These are phyloP conservation scores for Agapetus fuscipes DNA, from an alignment of 2,888 invertebrate species.

Conservation along the genomic window DNA sequence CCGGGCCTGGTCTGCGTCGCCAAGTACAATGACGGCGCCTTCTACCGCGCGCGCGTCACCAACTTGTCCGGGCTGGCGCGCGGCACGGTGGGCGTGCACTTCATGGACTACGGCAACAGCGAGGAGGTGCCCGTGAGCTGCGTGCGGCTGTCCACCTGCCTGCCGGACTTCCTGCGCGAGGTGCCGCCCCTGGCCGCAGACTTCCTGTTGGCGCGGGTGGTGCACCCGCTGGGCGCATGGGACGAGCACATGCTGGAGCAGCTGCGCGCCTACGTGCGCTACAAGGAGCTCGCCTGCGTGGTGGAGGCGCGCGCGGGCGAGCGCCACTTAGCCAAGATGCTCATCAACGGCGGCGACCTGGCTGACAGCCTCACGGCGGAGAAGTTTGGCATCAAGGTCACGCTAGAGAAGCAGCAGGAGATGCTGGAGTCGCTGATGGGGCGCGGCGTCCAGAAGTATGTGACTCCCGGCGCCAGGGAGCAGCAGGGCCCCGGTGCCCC, in stretches of 20 bases:
- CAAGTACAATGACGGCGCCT: conserved; percentile 55
- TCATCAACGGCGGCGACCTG: conserved; percentile 41
- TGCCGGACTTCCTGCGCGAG: conserved; percentile 39
- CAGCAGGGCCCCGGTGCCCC: not conserved
- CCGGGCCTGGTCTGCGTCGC: conserved; percentile 52
- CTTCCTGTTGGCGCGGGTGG: conserved; percentile 49
- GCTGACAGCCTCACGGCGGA: conserved; percentile 37
- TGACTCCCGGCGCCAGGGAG: not conserved
- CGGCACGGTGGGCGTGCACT: conserved; percentile 51
- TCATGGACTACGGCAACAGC: conserved; percentile 59
- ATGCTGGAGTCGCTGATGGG: conserved; percentile 28
- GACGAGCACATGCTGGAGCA: conserved; percentile 36
- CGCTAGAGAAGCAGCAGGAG: conserved; percentile 39
- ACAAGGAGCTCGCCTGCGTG: conserved; percentile 34
- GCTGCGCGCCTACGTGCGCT: conserved; percentile 36
- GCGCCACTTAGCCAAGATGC: conserved; percentile 37
- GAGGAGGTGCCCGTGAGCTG: conserved; percentile 49
- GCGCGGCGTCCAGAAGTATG: not conserved
- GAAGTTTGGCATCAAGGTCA: conserved; percentile 37
- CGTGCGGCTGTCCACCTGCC: conserved; percentile 46
- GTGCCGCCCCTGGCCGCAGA: conserved; percentile 50
- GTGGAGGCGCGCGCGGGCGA: conserved; percentile 34
- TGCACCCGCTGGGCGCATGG: conserved; percentile 45
- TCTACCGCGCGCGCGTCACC: conserved; percentile 54
- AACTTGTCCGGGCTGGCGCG: conserved; percentile 37